phyloP scores from a whole-genome alignment of 2,113 vertebrate species.

The Scytalopus superciliaris region DNA sequence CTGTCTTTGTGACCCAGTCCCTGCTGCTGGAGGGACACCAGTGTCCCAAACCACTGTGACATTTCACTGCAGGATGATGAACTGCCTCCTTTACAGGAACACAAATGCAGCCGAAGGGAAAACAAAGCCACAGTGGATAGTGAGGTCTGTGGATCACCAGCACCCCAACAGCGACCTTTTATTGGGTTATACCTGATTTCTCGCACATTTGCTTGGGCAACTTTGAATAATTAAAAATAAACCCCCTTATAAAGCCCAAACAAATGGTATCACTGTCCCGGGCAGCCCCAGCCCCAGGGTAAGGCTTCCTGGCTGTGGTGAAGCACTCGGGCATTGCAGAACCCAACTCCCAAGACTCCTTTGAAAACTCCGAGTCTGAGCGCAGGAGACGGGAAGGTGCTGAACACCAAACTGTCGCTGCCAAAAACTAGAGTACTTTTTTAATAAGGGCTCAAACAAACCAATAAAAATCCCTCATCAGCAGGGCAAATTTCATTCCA shows the following conservation, averaged over 20 bases:
- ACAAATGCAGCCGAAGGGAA: background rate
- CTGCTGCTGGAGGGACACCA: background rate
- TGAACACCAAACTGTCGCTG: background rate
- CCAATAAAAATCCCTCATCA: slow-evolving; percentile 52
- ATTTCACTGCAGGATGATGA: background rate
- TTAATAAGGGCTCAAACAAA: slow-evolving; percentile 62
- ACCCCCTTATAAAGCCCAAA: background rate
- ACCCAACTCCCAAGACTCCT: background rate
- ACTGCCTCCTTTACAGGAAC: background rate
- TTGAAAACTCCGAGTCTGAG: background rate
- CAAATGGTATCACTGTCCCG: background rate
- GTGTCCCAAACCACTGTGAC: background rate
- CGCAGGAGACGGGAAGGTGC: background rate
- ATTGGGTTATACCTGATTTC: slow-evolving; percentile 13
- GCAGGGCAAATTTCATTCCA: slow-evolving; percentile 58
- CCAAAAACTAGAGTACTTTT: background rate
- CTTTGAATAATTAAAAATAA: slow-evolving; percentile 21
- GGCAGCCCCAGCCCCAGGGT: slow-evolving; percentile 15
- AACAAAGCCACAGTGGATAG: background rate
- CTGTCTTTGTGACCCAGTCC: background rate
- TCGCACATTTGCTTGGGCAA: background rate
- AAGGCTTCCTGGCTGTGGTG: background rate
- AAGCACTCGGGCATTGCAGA: background rate
- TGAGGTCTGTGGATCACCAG: background rate
- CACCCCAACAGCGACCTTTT: background rate